Base-by-base conservation (phyloP, 2,113 vertebrate genomes). In the Crotalus tigris region DNA sequence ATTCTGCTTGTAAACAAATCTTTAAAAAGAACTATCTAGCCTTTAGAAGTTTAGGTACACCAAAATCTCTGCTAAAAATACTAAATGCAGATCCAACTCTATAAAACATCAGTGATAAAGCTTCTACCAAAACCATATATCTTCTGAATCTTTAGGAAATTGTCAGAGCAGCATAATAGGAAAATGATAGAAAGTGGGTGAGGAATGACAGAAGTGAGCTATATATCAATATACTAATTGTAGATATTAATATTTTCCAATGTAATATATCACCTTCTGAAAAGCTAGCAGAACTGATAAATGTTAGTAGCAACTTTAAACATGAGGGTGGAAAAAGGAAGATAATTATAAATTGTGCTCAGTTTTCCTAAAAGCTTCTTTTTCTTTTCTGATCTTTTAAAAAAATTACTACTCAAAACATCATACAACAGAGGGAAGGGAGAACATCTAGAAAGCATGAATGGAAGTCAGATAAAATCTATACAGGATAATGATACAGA, bases 1-100 rank as follows among this genome's bases (percentile, higher is more conserved):
- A 97, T 98, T 97, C 96, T 95, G 92, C 92, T 95, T 96, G 61
- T 93, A 94, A 98, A 97, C 96, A 96, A 97, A 98, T 97, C 97
- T 97, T 96, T 94, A 93, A 81, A 96, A 96, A 97, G 94, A 95
- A 96, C 94, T 92, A 93, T 92, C 94, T 95, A 95, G 96, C 95
- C 94, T 85, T 7, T 64, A 95, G 96, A 96, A 96, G 96, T 95
- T 95, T 95, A n/a, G 96, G 57, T 88, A 95, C 94, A 85, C 94
- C 21, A 69, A 89, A 91, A 53, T 90, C 51, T 23, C 86, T n/a
- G 23, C 92, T 90, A 91, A 95, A 91, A 94, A 96, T 96, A 94
- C 90, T 90, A 94, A 95, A 97, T 95, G 96, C 89, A 6, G 26
- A 94, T 75, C 58, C 64, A 96, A 91, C 91, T 93, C 92, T 91